phyloP scores from a whole-genome alignment of 2,113 vertebrate species.

The Paratilapia polleni region DNA sequence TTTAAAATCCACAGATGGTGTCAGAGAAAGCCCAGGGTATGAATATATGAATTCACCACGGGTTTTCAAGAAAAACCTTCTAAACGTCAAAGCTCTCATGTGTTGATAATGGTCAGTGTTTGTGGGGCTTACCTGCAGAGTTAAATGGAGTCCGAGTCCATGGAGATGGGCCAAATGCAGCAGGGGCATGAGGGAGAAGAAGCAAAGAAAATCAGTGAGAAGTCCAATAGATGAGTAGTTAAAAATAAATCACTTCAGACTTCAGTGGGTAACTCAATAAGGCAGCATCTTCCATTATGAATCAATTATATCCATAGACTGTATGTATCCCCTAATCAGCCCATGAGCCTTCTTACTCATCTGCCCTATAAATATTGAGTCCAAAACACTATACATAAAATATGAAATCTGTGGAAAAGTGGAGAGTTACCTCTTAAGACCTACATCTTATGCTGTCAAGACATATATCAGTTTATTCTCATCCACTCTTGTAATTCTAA shows the following conservation, averaged over 20 bases:
- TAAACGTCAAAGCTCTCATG: not conserved
- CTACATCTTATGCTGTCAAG: not conserved
- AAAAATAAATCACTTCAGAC: constrained; percentile 39
- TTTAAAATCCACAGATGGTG: constrained; percentile 21
- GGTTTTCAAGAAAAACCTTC: not conserved
- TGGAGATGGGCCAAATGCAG: constrained; percentile 16
- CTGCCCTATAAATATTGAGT: not conserved
- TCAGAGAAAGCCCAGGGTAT: not conserved
- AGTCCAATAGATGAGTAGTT: constrained; percentile 30
- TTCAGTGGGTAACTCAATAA: constrained; percentile 9
- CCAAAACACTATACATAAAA: not conserved
- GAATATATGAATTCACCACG: not conserved
- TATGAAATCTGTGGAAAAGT: not conserved
- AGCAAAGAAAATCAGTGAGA: constrained; percentile 50
- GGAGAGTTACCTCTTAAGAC: not conserved
- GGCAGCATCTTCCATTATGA: constrained; percentile 13
- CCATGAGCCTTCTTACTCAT: not conserved
- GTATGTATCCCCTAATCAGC: not conserved
- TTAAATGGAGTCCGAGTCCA: constrained; percentile 18
- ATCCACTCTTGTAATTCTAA: not conserved
- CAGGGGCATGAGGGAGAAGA: constrained; percentile 5
- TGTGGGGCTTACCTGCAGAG: constrained; percentile 68
- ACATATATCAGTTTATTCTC: not conserved
- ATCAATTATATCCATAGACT: constrained; percentile 17
- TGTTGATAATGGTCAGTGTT: not conserved